Evolutionary conservation across 1,140 invertebrate species (phyloP), one percentile per base, ranked within the genome.

Genomic region (Aethina tumida): DNA sequence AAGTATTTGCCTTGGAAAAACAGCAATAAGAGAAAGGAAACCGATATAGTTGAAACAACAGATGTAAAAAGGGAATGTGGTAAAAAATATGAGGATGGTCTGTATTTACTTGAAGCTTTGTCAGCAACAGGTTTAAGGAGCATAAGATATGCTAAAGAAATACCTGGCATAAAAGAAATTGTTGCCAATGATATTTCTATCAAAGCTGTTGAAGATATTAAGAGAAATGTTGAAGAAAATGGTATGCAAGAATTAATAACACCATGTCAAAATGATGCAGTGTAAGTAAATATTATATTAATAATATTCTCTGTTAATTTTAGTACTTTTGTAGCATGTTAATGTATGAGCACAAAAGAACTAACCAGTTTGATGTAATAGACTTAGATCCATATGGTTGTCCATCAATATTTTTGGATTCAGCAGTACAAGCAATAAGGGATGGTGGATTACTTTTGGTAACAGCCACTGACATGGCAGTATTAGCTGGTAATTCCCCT

Each of bases 321-420:
- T 20, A 41, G n/a, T n/a, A n/a, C 39, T 35, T 17, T 71, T 75
- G 28, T 57, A 91, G 86, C 46, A 74, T 84, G 54, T 48, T 91
- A 0, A 92, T 95, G 87, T 84, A 94, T 50, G 66, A 79, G 47
- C 78, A 84, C 49, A 75, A 75, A 35, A 66, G 66, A 36, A 53
- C 68, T n/a, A 69, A 83, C 35, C 70, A 75, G 21, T 97, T 95
- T 64, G 75, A 95, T 59, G 89, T 79, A 0, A 76, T 99, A 37
- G 97, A 99, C 63, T 62, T 99, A 20, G 97, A 99, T 68, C 97
- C 97, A 0, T 99, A 99, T 60, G 97, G 97, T 4, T 92, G 88
- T 56, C 89, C 95, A 0, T 80, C 88, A 2, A 78, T 76, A 30
- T 99, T 99, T 65, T 67, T 99, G 0, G 95, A 99, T 64, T 72